Evolutionary conservation across 1,140 invertebrate species (phyloP), one percentile per base, ranked within the genome.

Genomic region (Scaptodrosophila lebanonensis): DNA sequence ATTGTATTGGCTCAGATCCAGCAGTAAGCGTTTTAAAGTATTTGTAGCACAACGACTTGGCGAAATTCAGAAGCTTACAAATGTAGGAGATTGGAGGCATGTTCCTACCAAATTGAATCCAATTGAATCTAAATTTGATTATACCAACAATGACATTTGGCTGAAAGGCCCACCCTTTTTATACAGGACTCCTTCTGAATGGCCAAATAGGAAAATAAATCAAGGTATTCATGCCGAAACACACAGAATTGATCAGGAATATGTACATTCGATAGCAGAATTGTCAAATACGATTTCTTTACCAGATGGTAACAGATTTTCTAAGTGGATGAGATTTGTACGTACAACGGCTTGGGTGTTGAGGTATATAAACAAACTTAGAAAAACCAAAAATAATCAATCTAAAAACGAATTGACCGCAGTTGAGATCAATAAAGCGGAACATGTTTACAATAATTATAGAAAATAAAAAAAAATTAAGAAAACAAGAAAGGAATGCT

Each of bases 51-150:
- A 83, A 29, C 44, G 77, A 0, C 6, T 83, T 1, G 64, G 49
- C 0, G 67, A 84, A 47, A 67, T 84, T 1, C 59, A 72, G 29
- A 68, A 77, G 11, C 12, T 67, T 3, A 73, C 75, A 9, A 44
- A 50, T 8, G n/a, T 45, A 17, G 16, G n/a, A 3, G 64, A 83
- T 11, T 83, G 70, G 70, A 35, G 50, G 17, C 59, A 69, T 35
- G 66, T 47, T n/a, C n/a, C n/a, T n/a, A n/a, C n/a, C n/a, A n/a
- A n/a, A n/a, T n/a, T n/a, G n/a, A n/a, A n/a, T n/a, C 51, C 64
- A 6, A 71, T 75, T 5, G 75, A 76, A 40, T 17, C 57, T 12
- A 22, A 20, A 0, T 3, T 53, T 9, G 33, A 56, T 13, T 56
- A 38, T 7, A 16, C 12, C 18, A 15, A 9, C 16, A 47, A 56